A percentile compares a stretch with the other conserved stretches of the same genome.
These are phyloP conservation scores for Catharus bicknelli DNA, from an alignment of 2,113 vertebrate species.

Conservation along the genomic window DNA sequence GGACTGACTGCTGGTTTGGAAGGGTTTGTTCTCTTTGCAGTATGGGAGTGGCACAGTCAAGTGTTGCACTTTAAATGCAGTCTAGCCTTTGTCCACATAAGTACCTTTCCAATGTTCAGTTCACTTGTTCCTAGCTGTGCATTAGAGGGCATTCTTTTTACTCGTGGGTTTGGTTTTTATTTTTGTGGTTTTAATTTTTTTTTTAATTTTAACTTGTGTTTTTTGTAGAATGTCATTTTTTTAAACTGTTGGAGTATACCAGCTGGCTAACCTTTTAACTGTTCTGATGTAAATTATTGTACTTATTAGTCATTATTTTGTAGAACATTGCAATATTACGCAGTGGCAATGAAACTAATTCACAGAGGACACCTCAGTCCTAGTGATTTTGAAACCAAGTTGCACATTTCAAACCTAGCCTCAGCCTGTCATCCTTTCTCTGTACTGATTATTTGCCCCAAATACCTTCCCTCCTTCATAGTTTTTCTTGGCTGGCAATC, in stretches of 20 bases:
- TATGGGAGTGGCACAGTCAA: conserved; percentile 59
- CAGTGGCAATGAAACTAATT: conserved; percentile 29
- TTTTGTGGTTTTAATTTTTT: background rate
- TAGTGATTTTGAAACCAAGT: conserved; percentile 10
- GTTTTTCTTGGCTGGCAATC: background rate
- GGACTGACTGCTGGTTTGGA: conserved; percentile 68
- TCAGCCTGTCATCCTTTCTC: conserved; percentile 2
- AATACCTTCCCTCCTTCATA: background rate
- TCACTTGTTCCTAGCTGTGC: conserved; percentile 64
- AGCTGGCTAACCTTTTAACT: conserved; percentile 10
- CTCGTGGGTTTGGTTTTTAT: background rate
- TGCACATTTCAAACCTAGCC: conserved; percentile 45
- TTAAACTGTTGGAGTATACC: conserved; percentile 1
- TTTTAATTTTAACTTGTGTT: conserved; percentile 30
- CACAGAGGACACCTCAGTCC: conserved; percentile 6
- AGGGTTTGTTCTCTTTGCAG: conserved; percentile 63
- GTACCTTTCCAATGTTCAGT: conserved; percentile 75
- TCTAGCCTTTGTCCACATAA: conserved; percentile 67
- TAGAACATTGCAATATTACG: conserved; percentile 33
- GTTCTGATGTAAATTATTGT: conserved; percentile 40
- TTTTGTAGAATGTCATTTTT: conserved; percentile 29
- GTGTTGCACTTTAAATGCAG: conserved; percentile 78
- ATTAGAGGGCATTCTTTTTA: conserved; percentile 69
- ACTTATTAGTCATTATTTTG: conserved; percentile 13
- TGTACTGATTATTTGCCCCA: background rate